phyloP scores from a whole-genome alignment of 2,113 vertebrate species.

The Lepidothrix coronata region DNA sequence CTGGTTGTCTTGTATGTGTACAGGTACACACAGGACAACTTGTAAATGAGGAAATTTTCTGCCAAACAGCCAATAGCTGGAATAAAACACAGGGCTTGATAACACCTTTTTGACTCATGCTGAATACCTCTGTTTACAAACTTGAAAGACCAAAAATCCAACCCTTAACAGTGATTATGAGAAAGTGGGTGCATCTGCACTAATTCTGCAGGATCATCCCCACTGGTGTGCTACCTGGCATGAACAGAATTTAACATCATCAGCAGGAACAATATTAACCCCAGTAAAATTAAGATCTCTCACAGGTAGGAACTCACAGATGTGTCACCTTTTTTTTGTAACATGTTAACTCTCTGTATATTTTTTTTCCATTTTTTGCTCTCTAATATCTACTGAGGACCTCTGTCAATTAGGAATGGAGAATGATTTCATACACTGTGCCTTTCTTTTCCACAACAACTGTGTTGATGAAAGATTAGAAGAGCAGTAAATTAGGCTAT shows the following conservation, averaged over 20 bases:
- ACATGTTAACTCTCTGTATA: accelerated
- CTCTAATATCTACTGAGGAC: background rate
- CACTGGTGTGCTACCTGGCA: background rate
- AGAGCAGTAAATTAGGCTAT: background rate
- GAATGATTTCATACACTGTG: background rate
- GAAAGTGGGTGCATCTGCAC: background rate
- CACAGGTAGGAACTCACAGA: background rate
- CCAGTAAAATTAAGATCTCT: background rate
- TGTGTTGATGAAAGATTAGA: background rate
- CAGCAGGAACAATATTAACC: background rate
- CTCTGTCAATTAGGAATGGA: background rate
- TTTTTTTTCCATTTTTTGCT: background rate
- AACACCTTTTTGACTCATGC: background rate
- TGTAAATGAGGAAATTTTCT: background rate
- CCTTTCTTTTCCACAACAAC: background rate
- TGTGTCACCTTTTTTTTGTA: background rate
- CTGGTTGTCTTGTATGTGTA: background rate
- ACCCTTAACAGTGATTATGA: background rate
- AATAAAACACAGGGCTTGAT: background rate
- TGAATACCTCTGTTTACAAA: background rate
- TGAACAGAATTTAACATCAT: background rate
- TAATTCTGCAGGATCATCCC: background rate
- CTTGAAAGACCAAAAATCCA: background rate
- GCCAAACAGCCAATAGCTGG: background rate
- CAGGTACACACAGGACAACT: background rate